Evolutionary conservation across 2,888 invertebrate species (phyloP).

Genomic region (Drosophila pseudotalamancana): DNA sequence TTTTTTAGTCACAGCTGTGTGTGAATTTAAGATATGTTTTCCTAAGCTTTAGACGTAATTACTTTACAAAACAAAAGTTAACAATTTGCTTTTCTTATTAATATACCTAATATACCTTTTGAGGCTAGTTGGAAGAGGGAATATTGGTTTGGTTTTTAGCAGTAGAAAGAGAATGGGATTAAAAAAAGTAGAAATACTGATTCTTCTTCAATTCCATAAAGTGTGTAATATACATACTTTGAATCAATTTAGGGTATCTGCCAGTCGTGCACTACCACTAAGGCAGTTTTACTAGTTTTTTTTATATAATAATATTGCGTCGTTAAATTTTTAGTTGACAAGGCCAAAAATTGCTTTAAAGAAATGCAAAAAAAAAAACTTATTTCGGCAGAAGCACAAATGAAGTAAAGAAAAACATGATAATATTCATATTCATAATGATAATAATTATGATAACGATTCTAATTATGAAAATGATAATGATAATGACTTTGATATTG

Average conservation of each 20-base stretch:
- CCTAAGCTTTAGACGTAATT: constrained; percentile 24
- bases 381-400: constrained; percentile 1
- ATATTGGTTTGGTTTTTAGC: not conserved
- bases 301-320: constrained; percentile 36
- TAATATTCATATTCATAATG: constrained; percentile 31
- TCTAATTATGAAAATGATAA: constrained; percentile 25
- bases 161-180: too few species aligned
- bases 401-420: constrained; percentile 14
- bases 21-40: constrained; percentile 14
- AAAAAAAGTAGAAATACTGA: too few species aligned
- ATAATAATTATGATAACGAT: constrained; percentile 27
- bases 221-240: too few species aligned
- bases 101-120: not conserved
- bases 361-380: constrained; percentile 3
- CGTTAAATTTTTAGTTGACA: constrained; percentile 33
- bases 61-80: constrained; percentile 13
- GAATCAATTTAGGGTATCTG: not conserved
- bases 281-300: not conserved
- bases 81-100: constrained; percentile 18
- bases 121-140: not conserved
- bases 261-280: not conserved
- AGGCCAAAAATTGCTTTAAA: constrained; percentile 14
- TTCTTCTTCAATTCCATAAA: too few species aligned
- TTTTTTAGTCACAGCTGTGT: constrained; percentile 24
- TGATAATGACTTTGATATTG: constrained; percentile 34